phyloP scores from a whole-genome alignment of 2,888 invertebrate species.

The Dolichopus griseipennis region DNA sequence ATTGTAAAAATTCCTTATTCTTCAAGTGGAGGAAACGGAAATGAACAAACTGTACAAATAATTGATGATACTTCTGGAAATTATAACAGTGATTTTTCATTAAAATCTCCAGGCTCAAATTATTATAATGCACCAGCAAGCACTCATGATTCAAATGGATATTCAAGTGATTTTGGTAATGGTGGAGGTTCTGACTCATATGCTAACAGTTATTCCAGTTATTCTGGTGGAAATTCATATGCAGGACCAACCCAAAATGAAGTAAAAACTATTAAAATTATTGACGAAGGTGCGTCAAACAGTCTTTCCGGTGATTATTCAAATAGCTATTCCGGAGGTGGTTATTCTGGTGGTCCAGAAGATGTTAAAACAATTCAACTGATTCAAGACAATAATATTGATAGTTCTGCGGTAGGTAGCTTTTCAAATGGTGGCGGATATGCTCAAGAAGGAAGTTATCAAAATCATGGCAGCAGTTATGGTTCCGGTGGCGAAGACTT shows the following conservation, averaged over 20 bases:
- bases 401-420: neutral
- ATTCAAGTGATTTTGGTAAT: too few species aligned
- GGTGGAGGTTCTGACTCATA: too few species aligned
- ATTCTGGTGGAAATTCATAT: neutral
- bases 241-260: neutral
- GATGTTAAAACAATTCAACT: constrained; percentile 5
- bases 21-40: neutral
- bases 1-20: neutral
- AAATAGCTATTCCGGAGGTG: neutral
- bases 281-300: neutral
- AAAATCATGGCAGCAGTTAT: neutral
- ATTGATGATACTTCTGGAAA: neutral
- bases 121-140: too few species aligned
- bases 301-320: neutral
- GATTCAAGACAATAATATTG: neutral
- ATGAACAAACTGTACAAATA: neutral
- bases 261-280: constrained; percentile 6
- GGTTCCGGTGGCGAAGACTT: neutral
- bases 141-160: too few species aligned
- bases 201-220: neutral
- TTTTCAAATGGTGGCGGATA: neutral
- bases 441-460: neutral
- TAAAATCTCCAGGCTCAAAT: neutral
- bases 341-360: neutral
- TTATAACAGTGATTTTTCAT: neutral